Base-by-base conservation (phyloP, 2,888 invertebrate genomes). In the Ichneumon xanthorius region DNA sequence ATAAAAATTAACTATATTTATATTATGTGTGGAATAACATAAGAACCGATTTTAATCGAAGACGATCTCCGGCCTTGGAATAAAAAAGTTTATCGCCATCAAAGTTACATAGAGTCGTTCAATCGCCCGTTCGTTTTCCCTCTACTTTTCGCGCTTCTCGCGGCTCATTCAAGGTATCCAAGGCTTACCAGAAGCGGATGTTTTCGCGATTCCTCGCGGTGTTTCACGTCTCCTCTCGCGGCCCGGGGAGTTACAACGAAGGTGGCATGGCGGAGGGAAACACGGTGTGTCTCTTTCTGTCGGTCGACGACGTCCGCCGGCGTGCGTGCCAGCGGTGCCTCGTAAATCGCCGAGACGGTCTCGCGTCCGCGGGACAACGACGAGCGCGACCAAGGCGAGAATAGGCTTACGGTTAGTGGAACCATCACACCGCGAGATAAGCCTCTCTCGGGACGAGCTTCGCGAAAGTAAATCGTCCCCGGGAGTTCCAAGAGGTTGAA, bases 221-320 rank as follows among this genome's bases (percentile, higher is more conserved):
- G 63, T 71, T 19, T 78, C 78, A 70, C 78, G 72, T 82, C 73
- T 45, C 67, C 30, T 72, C 30, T n/a, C 7, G 45, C 30, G 37
- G 55, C 71, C 14, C 73, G 40, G 14, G 40, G 33, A 53, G 22
- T 67, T 65, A 73, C 53, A 40, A 58, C 67, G 58, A 68, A 77
- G 67, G 40, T 77, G 40, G 50, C 37, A 73, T 30, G 70, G 26
- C 26, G 14, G 48, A 30, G 16, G 63, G 37, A 26, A 55, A 67
- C 26, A 37, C 40, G 37, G 68, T 30, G 65, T 61, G 45, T 82
- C 55, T 76, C 70, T 72, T 50, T 73, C 73, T 50, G 58, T 48
- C 77, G 82, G 78, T 78, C 82, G 82, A 68, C 78, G 82, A 78
- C 82, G 71, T 82, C 65, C 65, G 82, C 71, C 45, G 68, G 45